Evolutionary conservation across 2,888 invertebrate species (phyloP), one percentile per base, ranked within the genome.

Genomic region (Ectropis crepuscularia): DNA sequence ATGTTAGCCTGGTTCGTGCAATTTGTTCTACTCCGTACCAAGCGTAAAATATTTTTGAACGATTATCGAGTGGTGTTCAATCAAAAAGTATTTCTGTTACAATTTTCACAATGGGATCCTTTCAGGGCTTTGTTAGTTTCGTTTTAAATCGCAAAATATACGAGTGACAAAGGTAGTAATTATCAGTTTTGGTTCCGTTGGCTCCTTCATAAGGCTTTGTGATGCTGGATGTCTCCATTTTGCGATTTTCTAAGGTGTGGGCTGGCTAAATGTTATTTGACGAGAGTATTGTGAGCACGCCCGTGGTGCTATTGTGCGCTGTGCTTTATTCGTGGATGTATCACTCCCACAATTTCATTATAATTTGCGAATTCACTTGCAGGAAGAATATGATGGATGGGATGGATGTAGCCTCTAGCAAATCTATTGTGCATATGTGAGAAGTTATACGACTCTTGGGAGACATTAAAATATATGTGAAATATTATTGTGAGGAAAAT

Each of bases 221-320:
- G 71, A 72, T 59, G 48, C 58, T 74, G 76, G 88, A 92, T 89
- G 89, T 91, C 91, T 92, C 88, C 85, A 92, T 92, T 90, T 92
- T 87, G 91, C 88, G 88, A 90, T 89, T 88, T 83, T 90, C 90
- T 90, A 91, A 90, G 89, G 92, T 91, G 90, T 89, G 90, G 91
- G 90, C 86, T 84, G 88, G 88, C 88, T 92, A 91, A 92, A 91
- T 88, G 91, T 90, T 92, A 92, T 92, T 91, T 91, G 90, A 92
- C 89, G 90, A 92, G 83, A 82, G 85, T 80, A 87, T 88, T 88
- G 90, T 90, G 81, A 86, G 90, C 85, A 83, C 89, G 84, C 90
- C 92, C 80, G 91, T 79, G 71, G 91, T n/a, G 91, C 82, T 75
- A 75, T 92, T 92, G 88, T 90, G 42, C 37, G 10, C 36, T 42